A percentile compares a stretch with the other conserved stretches of the same genome.
These are phyloP conservation scores for Agonopterix subpropinquella DNA, from an alignment of 2,888 invertebrate genomes.

Conservation along the genomic window DNA sequence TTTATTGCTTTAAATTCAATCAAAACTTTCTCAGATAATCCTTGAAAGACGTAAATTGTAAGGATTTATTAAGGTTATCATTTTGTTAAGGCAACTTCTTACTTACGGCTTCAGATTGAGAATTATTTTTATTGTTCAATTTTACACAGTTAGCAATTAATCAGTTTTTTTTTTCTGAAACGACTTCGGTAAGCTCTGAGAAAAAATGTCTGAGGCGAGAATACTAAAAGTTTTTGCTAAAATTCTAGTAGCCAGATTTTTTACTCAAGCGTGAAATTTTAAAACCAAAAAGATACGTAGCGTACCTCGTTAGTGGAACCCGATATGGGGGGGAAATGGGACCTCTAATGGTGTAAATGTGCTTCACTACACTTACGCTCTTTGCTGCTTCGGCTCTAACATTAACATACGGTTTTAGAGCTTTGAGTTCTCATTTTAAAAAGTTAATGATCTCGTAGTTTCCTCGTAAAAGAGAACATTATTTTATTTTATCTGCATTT, in stretches of 20 bases:
- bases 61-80: slow-evolving; percentile 20
- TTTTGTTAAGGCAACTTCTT: slow-evolving; percentile 9
- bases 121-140: neutral
- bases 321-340: slow-evolving; percentile 8
- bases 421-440: slow-evolving; percentile 2
- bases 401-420: slow-evolving; percentile 8
- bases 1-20: slow-evolving; percentile 24
- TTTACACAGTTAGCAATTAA: no score
- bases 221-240: no score
- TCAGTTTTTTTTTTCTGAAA: no score
- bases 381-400: slow-evolving; percentile 3
- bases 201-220: no score
- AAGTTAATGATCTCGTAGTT: neutral
- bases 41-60: slow-evolving; percentile 19
- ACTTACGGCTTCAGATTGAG: neutral
- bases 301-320: slow-evolving; percentile 11
- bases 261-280: neutral
- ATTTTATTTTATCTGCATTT: neutral
- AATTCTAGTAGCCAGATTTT: neutral
- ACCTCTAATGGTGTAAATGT: slow-evolving; percentile 12
- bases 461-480: neutral
- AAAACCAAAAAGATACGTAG: neutral
- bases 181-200: no score
- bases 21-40: slow-evolving; percentile 23
- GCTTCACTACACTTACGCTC: neutral